Base-by-base conservation (phyloP, 1,140 invertebrate species). In the Trichomalopsis sarcophagae region DNA sequence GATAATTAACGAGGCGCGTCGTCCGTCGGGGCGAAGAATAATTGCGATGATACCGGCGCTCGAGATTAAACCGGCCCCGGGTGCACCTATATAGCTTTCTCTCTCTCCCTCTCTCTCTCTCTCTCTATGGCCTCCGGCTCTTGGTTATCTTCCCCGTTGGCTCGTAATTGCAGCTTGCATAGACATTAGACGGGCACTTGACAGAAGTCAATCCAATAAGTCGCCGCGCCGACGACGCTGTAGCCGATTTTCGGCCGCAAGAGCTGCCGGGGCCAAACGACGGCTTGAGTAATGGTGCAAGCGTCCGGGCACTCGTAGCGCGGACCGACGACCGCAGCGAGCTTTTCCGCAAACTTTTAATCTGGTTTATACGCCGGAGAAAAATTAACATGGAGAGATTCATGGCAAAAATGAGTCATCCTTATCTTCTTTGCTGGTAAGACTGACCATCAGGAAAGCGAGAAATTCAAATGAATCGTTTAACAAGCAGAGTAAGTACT, bases 1-100 rank as follows among this genome's bases (percentile, higher is more conserved):
- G 73, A 82, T 66, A 82, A 76, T 82, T 76, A 75, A 82, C 47
- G 81, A 76, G 81, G 47, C 50, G 80, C 80, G 44, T 79, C 50
- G 14, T 17, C 66, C 17, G 50, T 21, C 47, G 13, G 27, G 77
- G 21, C 33, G 69, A 74, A 74, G 69, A 82, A 76, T 82, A 82
- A 82, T 82, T 82, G 80, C 80, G 78, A 69, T 40, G 78, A 77
- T 47, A 77, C 33, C 33, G 27, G 47, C 13, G 47, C 76, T 36
- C 55, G 78, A 69, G 66, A 69, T 80, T 80, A 44, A 69, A 80
- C 55, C 78, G 3, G 77, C 75, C 75, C 21, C 73, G 36, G 73
- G 33, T 21, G n/a, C 17, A 21, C 55, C 55, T 62, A 62, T 3
- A 27, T 36, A 36, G 33, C 33, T 36, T 36, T 36, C 55, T 4